A percentile compares a stretch with the other conserved stretches of the same genome.
These are phyloP conservation scores for Pocillopora damicornis DNA, from an alignment of 64 coral and sea anemone genomes.

Conservation along the genomic window DNA sequence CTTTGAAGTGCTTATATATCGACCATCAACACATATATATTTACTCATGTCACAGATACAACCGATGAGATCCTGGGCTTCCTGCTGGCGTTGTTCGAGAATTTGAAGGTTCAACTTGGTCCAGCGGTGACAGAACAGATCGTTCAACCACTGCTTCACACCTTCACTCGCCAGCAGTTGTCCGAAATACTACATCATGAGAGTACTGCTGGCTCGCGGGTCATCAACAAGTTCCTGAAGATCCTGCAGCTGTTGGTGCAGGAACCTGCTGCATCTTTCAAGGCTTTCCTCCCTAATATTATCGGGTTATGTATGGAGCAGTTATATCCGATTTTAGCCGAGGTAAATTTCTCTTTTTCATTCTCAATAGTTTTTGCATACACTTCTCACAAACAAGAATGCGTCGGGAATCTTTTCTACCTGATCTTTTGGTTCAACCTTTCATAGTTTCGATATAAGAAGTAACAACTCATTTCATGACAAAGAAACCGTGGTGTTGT, in stretches of 20 bases:
- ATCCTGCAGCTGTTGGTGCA: slow-evolving; percentile 89
- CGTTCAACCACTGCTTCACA: slow-evolving; percentile 73
- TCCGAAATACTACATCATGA: slow-evolving; percentile 84
- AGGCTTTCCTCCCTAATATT: slow-evolving; percentile 89
- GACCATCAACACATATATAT: neutral
- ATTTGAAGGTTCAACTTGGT: slow-evolving; percentile 83
- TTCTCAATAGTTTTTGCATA: neutral
- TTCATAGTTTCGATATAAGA: neutral
- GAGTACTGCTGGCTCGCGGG: slow-evolving; percentile 73
- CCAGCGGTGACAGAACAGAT: slow-evolving; percentile 89
- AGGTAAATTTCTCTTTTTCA: slow-evolving; percentile 50
- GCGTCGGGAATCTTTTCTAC: no score
- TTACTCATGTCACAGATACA: slow-evolving; percentile 39
- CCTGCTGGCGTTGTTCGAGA: slow-evolving; percentile 76
- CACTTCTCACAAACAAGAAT: neutral
- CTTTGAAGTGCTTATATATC: neutral
- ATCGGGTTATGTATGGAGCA: slow-evolving; percentile 91
- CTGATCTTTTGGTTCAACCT: neutral
- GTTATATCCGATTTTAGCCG: slow-evolving; percentile 81
- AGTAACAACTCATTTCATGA: neutral
- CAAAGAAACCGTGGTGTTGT: neutral
- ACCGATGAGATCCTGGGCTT: slow-evolving; percentile 86
- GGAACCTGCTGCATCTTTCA: slow-evolving; percentile 86
- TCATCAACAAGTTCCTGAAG: slow-evolving; percentile 82
- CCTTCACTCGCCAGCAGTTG: slow-evolving; percentile 80